Percentiles rank a stretch among this genome's conserved stretches.
phyloP scores from a whole-genome alignment of 2,888 invertebrate genomes.

The Cynaeus angustus region DNA sequence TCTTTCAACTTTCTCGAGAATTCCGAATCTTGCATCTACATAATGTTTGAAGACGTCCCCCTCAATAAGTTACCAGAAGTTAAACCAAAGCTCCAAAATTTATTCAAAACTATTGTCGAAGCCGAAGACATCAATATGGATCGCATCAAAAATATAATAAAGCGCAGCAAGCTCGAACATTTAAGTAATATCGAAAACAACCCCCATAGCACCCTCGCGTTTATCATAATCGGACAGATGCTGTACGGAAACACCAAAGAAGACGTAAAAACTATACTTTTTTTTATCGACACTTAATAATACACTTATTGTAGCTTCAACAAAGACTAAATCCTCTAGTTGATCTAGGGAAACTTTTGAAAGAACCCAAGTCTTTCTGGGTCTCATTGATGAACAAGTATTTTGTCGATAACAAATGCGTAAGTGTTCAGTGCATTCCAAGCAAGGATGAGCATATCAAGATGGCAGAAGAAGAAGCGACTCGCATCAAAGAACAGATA shows the following conservation, averaged over 20 bases:
- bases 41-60: slow-evolving; percentile 85
- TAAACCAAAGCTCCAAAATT: slow-evolving; percentile 73
- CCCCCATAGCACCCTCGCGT: slow-evolving; percentile 86
- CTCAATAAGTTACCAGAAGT: slow-evolving; percentile 78
- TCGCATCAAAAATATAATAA: slow-evolving; percentile 82
- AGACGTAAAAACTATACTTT: slow-evolving; percentile 75
- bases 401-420: slow-evolving; percentile 77
- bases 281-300: background rate
- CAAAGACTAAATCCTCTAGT: slow-evolving; percentile 81
- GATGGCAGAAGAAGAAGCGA: slow-evolving; percentile 83
- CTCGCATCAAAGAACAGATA: slow-evolving; percentile 80
- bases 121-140: slow-evolving; percentile 81
- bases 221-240: slow-evolving; percentile 86
- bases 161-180: slow-evolving; percentile 80
- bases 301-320: slow-evolving; percentile 74
- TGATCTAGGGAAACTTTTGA: slow-evolving; percentile 76
- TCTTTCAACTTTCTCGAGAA: slow-evolving; percentile 83
- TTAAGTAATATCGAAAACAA: slow-evolving; percentile 83
- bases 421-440: slow-evolving; percentile 79
- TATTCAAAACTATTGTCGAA: slow-evolving; percentile 72
- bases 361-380: slow-evolving; percentile 82
- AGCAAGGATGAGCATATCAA: slow-evolving; percentile 78
- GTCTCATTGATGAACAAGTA: slow-evolving; percentile 79
- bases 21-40: slow-evolving; percentile 79
- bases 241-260: slow-evolving; percentile 84